Conservation (phyloP, 1,140 invertebrate genomes). For the Cotesia typhae region DNA sequence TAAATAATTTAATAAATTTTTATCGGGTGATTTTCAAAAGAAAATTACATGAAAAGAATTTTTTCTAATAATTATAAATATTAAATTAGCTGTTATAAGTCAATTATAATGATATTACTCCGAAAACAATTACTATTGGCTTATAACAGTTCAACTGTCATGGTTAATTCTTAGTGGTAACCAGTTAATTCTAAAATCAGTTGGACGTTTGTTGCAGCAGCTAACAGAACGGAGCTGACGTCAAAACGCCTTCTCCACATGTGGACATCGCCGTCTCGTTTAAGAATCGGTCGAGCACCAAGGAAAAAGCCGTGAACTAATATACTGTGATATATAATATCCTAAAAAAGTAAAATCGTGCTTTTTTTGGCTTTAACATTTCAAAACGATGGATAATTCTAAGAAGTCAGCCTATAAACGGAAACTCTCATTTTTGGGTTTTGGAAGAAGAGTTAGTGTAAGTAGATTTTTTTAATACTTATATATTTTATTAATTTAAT, state of each 20-base stretch:
- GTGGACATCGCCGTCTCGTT: constrained; percentile 64
- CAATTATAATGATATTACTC: too few relatives aligned
- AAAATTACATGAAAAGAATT: too few relatives aligned
- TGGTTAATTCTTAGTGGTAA: not conserved
- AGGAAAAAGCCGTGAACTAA: constrained; percentile 60
- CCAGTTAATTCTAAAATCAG: constrained; percentile 26
- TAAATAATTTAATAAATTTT: too few relatives aligned
- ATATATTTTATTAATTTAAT: not conserved
- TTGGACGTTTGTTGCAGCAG: constrained; percentile 48
- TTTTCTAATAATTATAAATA: too few relatives aligned
- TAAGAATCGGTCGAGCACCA: constrained; percentile 65
- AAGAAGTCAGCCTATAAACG: constrained; percentile 43
- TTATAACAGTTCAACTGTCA: constrained; percentile 10
- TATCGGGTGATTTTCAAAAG: too few relatives aligned
- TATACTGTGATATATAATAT: constrained; percentile 10
- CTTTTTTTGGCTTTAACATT: not conserved
- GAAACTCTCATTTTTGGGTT: constrained; percentile 63
- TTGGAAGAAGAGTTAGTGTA: constrained; percentile 56
- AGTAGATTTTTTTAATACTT: constrained; percentile 38
- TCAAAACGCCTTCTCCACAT: constrained; percentile 63
- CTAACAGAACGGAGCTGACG: constrained; percentile 61
- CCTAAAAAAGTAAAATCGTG: not conserved
- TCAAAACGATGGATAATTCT: constrained; percentile 23
- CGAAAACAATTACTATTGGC: not conserved
- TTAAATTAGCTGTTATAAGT: too few relatives aligned